phyloP scores from a whole-genome alignment of 2,113 vertebrate genomes.

The Nothocercus julius region DNA sequence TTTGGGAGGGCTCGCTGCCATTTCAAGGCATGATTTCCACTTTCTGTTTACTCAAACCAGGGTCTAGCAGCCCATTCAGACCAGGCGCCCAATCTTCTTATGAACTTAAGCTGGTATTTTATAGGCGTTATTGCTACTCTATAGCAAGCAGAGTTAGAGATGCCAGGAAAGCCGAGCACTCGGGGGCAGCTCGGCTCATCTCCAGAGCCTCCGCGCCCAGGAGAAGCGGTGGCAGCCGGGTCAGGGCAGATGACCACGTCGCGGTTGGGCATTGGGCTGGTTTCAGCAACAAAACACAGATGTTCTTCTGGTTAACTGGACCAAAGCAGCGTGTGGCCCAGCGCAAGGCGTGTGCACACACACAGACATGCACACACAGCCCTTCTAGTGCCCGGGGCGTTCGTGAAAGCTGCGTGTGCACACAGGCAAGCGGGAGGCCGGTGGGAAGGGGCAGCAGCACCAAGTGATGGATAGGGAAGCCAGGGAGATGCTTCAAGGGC shows the following conservation, averaged over 20 bases:
- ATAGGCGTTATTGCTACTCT: not conserved
- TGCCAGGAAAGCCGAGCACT: not conserved
- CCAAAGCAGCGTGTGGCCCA: not conserved
- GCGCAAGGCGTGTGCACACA: not conserved
- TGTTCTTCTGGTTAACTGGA: conserved; percentile 8
- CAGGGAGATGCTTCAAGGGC: not conserved
- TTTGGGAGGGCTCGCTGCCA: not conserved
- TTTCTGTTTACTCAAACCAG: conserved; percentile 38
- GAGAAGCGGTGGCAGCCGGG: not conserved
- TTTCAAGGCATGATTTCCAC: conserved; percentile 35
- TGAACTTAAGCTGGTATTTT: not conserved
- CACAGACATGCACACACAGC: not conserved
- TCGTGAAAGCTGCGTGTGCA: too few relatives aligned
- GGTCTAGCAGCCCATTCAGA: not conserved
- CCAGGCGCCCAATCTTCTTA: not conserved
- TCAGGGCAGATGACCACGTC: not conserved
- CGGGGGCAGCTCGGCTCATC: too few relatives aligned
- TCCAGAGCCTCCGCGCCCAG: not conserved
- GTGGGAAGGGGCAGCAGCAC: too few relatives aligned
- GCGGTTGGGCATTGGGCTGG: not conserved
- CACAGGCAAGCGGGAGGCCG: too few relatives aligned
- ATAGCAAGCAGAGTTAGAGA: not conserved
- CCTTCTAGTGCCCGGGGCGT: not conserved
- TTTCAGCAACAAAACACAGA: not conserved
- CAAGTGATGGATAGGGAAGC: too few relatives aligned